phyloP scores from a whole-genome alignment of 1,140 invertebrate species.

The Meloidogyne floridensis region DNA sequence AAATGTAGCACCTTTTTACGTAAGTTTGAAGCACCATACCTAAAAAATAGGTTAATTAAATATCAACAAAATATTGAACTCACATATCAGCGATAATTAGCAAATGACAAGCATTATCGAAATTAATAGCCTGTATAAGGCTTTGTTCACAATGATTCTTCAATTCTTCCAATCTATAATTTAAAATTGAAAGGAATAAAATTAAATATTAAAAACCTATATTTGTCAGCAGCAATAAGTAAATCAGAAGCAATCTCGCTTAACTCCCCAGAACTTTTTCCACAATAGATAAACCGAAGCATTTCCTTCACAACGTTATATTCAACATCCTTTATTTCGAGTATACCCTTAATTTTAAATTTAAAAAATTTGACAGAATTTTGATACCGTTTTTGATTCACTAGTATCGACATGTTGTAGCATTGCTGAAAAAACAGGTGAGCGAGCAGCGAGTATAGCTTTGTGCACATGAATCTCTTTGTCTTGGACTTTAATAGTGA shows the following conservation, averaged over 20 bases:
- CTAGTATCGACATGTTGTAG: slow-evolving; percentile 59
- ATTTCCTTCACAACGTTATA: slow-evolving; percentile 60
- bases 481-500: slow-evolving; percentile 48
- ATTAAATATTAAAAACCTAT: slow-evolving; percentile 40
- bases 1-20: slow-evolving; percentile 58
- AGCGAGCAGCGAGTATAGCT: slow-evolving; percentile 64
- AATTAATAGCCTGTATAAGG: slow-evolving; percentile 53
- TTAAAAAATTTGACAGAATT: not conserved
- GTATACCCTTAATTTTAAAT: slow-evolving; percentile 48
- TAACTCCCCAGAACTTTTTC: slow-evolving; percentile 53
- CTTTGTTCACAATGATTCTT: slow-evolving; percentile 59
- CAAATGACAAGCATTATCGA: slow-evolving; percentile 62
- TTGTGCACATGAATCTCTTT: slow-evolving; percentile 55
- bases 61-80: not conserved
- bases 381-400: slow-evolving; percentile 53
- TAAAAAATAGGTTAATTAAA: not conserved
- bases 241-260: slow-evolving; percentile 62
- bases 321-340: slow-evolving; percentile 63
- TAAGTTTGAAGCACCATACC: slow-evolving; percentile 45
- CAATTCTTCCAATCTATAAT: slow-evolving; percentile 53
- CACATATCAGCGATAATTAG: slow-evolving; percentile 61
- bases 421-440: slow-evolving; percentile 64
- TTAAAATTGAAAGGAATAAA: not conserved
- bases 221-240: slow-evolving; percentile 65
- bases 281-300: slow-evolving; percentile 63